Percentiles rank a stretch among this genome's conserved stretches.
These are phyloP conservation scores for Campylomormyrus tamandua DNA, from an alignment of 2,113 vertebrate genomes.

Conservation along the genomic window DNA sequence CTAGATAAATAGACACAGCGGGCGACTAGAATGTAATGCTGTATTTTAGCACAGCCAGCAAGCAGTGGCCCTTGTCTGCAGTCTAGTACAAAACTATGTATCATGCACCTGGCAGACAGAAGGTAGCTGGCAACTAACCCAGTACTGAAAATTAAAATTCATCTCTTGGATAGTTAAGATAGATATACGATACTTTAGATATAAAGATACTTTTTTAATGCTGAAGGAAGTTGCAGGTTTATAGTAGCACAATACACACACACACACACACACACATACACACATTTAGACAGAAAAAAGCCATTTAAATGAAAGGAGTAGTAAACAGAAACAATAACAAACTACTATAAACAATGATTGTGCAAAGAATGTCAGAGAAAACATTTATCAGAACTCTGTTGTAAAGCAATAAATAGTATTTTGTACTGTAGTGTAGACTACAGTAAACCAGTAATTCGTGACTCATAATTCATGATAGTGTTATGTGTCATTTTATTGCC, in stretches of 20 bases:
- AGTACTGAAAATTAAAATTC: neutral
- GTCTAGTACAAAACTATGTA: neutral
- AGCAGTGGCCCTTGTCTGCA: neutral
- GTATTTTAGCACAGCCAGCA: neutral
- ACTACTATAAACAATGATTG: neutral
- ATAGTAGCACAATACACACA: neutral
- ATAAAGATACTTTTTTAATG: neutral
- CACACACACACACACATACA: neutral
- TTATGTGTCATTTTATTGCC: neutral
- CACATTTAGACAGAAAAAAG: neutral
- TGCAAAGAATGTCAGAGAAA: neutral
- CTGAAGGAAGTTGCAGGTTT: neutral
- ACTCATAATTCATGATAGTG: neutral
- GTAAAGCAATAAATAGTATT: neutral
- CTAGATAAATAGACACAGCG: slow-evolving; percentile 4
- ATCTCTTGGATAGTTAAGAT: neutral
- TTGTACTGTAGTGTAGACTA: neutral
- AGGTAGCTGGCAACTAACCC: neutral
- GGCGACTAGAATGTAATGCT: neutral
- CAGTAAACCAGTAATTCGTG: neutral
- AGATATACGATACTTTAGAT: neutral
- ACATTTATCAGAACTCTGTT: neutral
- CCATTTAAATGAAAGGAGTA: neutral
- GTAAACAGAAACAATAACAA: neutral
- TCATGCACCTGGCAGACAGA: neutral